Percentiles rank a stretch among this genome's conserved stretches.
These are phyloP conservation scores for Lycocerus yunnanus DNA, from an alignment of 2,888 invertebrate genomes.

Conservation along the genomic window DNA sequence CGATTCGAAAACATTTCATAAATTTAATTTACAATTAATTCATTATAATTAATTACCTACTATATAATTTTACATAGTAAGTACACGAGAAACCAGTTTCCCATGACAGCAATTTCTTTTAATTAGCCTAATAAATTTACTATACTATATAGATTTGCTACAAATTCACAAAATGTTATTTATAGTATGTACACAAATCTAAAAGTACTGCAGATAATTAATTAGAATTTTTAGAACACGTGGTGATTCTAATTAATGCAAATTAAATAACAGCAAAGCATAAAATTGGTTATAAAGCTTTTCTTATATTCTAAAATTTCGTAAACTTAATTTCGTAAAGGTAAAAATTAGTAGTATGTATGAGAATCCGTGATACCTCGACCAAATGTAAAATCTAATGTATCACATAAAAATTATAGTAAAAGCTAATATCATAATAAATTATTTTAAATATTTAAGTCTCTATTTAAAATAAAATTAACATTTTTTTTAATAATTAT, in stretches of 20 bases:
- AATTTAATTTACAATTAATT: background rate
- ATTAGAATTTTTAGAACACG: background rate
- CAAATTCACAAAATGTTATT: background rate
- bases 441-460: background rate
- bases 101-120: background rate
- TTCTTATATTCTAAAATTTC: background rate
- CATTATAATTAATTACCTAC: background rate
- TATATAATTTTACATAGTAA: background rate
- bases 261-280: background rate
- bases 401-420: background rate
- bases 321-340: background rate
- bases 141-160: background rate
- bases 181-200: conserved; percentile 2
- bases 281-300: background rate
- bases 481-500: background rate
- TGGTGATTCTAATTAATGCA: background rate
- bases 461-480: background rate
- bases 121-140: background rate
- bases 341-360: too few relatives aligned
- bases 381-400: background rate
- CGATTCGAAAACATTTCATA: background rate
- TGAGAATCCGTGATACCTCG: background rate
- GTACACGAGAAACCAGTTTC: background rate
- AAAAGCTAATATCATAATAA: background rate
- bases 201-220: conserved; percentile 21